Evolutionary conservation across 1,140 invertebrate genomes (phyloP).

Genomic region (Drosophila neocordata): DNA sequence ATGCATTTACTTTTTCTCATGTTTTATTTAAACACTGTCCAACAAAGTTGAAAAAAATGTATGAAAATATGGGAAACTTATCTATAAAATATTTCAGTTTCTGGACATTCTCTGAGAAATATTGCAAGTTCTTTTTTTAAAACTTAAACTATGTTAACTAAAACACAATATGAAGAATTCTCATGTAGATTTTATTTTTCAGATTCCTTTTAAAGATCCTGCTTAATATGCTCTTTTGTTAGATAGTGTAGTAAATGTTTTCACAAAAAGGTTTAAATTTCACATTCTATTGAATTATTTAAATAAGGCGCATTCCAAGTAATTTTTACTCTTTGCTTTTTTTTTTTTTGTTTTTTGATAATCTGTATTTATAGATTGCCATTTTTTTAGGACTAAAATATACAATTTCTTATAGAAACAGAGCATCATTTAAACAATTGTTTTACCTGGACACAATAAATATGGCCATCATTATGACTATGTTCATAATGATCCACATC

Average conservation of each 20-base stretch:
- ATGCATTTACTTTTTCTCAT: constrained; percentile 25
- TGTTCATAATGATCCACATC: constrained; percentile 4
- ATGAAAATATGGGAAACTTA: too few species aligned
- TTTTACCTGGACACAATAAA: not conserved
- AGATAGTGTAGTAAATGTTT: not conserved
- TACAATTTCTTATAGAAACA: not conserved
- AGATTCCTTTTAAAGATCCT: not conserved
- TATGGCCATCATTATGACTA: not conserved
- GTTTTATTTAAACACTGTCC: not conserved
- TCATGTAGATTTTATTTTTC: too few species aligned
- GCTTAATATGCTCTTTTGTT: not conserved
- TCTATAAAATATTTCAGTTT: not conserved
- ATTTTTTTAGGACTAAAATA: not conserved
- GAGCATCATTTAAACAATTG: too few species aligned
- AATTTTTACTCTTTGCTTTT: not conserved
- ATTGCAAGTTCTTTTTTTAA: too few species aligned
- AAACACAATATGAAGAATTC: too few species aligned
- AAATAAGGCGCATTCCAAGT: not conserved
- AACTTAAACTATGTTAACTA: too few species aligned
- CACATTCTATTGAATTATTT: not conserved
- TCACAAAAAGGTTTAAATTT: not conserved
- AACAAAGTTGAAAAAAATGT: not conserved
- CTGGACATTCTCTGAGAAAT: not conserved
- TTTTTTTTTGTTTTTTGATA: not conserved
- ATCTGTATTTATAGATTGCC: not conserved